A percentile compares a stretch with the other conserved stretches of the same genome.
phyloP scores from a whole-genome alignment of 92 coral and sea anemone genomes.

The Palythoa grandiflora region DNA sequence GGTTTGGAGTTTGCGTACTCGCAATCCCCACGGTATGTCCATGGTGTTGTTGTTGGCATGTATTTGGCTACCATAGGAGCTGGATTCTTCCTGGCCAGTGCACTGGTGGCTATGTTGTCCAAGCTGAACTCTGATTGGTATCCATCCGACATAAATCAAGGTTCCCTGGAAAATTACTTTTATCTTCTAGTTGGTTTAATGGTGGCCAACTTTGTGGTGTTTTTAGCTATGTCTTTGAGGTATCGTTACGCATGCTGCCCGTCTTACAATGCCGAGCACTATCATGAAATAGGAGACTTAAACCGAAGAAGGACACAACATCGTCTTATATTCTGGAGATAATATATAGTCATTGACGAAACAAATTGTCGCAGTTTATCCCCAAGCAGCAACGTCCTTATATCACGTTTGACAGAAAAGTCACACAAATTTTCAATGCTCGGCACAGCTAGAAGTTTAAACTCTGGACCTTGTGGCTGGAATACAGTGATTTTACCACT shows the following conservation, averaged over 20 bases:
- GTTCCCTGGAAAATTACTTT: conserved; percentile 65
- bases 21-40: conserved; percentile 69
- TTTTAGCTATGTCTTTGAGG: conserved; percentile 49
- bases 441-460: too few species aligned
- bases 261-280: too few species aligned
- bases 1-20: conserved; percentile 71
- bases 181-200: conserved; percentile 64
- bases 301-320: too few species aligned
- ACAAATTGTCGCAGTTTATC: too few species aligned
- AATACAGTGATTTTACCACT: too few species aligned
- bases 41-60: conserved; percentile 65
- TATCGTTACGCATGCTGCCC: conserved; percentile 42
- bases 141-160: conserved; percentile 63
- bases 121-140: conserved; percentile 62
- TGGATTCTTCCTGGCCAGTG: conserved; percentile 71
- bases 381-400: too few species aligned
- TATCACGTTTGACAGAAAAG: too few species aligned
- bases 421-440: too few species aligned
- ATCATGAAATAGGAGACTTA: too few species aligned
- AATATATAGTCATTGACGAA: too few species aligned
- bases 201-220: conserved; percentile 57
- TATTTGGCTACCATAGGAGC: conserved; percentile 65
- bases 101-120: conserved; percentile 65
- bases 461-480: too few species aligned
- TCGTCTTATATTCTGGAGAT: too few species aligned